A percentile compares a stretch with the other conserved stretches of the same genome.
Conservation (phyloP, 2,888 invertebrate species). For the Tinea semifulvella region DNA sequence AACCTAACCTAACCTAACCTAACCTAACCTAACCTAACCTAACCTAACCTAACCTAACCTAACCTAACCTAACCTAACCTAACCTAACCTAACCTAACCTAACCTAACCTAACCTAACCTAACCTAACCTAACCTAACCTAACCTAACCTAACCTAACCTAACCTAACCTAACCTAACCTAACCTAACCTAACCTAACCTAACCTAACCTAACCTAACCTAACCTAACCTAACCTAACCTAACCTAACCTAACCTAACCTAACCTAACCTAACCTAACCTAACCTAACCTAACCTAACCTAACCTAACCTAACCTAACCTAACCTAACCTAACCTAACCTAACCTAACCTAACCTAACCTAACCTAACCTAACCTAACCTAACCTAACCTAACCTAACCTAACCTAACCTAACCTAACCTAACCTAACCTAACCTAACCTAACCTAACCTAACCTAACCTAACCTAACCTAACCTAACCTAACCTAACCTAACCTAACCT, state of each 20-base stretch:
- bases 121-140: constrained; percentile 16
- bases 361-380: constrained; percentile 14
- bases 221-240: constrained; percentile 17
- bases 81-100: constrained; percentile 17
- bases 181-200: constrained; percentile 17
- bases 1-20: constrained; percentile 15
- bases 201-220: constrained; percentile 17
- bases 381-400: constrained; percentile 14
- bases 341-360: constrained; percentile 13
- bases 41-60: constrained; percentile 17
- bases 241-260: constrained; percentile 16
- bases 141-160: too few relatives aligned
- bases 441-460: constrained; percentile 14
- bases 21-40: constrained; percentile 17
- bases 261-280: constrained; percentile 14
- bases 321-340: constrained; percentile 12
- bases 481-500: constrained; percentile 14
- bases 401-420: constrained; percentile 14
- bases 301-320: constrained; percentile 13
- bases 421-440: constrained; percentile 14
- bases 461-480: constrained; percentile 12
- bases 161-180: too few relatives aligned
- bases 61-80: constrained; percentile 17
- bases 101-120: constrained; percentile 16
- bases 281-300: constrained; percentile 14